Base-by-base conservation (phyloP, 2,797 vertebrate genomes). In the Cirrhinus mrigala region DNA sequence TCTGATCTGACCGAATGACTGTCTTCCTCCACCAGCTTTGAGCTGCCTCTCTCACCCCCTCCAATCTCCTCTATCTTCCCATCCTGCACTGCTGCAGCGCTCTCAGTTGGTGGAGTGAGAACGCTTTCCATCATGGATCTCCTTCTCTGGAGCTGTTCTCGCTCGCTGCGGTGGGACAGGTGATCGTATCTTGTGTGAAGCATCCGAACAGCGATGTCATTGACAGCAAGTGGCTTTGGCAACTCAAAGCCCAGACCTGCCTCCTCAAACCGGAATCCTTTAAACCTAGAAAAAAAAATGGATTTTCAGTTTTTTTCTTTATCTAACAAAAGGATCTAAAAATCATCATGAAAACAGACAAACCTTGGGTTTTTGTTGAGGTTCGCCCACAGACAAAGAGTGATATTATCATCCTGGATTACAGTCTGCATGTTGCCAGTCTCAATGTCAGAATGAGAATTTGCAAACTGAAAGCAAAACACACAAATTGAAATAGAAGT, bases 301-400 rank as follows among this genome's bases (percentile, higher is more conserved):
- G 2, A 74, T 48, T 6, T 16, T 66, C 20, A 56, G n/a, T 2
- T 50, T n/a, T 58, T 24, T 60, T 6, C 22, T n/a, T 69, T 18
- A 52, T 77, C 62, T 29, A 11, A 69, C 1, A 33, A 69, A 10
- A 12, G 3, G 29, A 12, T 16, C 46, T 11, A 16, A 24, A 56
- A 22, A 1, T 44, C 60, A n/a, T 33, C 52, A 22, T 12, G 54
- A 56, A 76, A 12, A 44, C 1, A 8, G 66, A 84, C 78, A 82
- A 89, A 97, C 98, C 96, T 97, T 75, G 93, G 90, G 87, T 96
- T 97, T 93, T 96, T 98, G 90, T 94, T 97, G 83, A 99, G 94
- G 92, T 99, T 99, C 76, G 95, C 97, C 98, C 98, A 99, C 66
- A 99, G 82, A 86, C 97, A 98, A 9, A 98, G 90, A 1, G 96